phyloP scores from a whole-genome alignment of 2,113 vertebrate species.

The Chroicocephalus ridibundus region DNA sequence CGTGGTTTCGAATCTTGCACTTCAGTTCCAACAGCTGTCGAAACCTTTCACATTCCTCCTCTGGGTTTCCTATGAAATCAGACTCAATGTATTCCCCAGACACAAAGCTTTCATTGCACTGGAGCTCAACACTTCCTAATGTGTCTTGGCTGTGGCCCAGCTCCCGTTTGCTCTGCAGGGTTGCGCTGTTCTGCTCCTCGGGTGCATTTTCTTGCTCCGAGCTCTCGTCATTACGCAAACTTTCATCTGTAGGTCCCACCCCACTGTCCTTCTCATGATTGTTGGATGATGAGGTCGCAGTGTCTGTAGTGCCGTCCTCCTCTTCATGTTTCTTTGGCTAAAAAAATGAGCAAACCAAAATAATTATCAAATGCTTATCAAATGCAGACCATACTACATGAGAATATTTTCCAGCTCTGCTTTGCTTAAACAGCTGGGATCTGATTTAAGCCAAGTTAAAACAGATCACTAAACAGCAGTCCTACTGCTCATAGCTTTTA shows the following conservation, averaged over 20 bases:
- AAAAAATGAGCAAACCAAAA: conserved; percentile 33
- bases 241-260: conserved; percentile 80
- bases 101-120: conserved; percentile 72
- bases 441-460: neutral
- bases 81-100: conserved; percentile 75
- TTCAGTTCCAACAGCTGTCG: conserved; percentile 93
- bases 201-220: conserved; percentile 84
- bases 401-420: neutral
- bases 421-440: neutral
- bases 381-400: neutral
- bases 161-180: conserved; percentile 73
- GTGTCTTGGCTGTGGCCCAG: conserved; percentile 71
- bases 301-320: conserved; percentile 87
- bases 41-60: conserved; percentile 86
- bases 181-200: conserved; percentile 77
- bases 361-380: neutral
- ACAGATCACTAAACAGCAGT: neutral
- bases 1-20: conserved; percentile 90
- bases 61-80: conserved; percentile 70
- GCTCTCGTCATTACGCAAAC: conserved; percentile 80
- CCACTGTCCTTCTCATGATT: conserved; percentile 85
- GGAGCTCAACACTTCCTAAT: conserved; percentile 66
- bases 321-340: conserved; percentile 86
- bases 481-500: neutral
- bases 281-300: conserved; percentile 89